Conservation (phyloP, 1,140 invertebrate genomes). For the Penaeus chinensis region DNA sequence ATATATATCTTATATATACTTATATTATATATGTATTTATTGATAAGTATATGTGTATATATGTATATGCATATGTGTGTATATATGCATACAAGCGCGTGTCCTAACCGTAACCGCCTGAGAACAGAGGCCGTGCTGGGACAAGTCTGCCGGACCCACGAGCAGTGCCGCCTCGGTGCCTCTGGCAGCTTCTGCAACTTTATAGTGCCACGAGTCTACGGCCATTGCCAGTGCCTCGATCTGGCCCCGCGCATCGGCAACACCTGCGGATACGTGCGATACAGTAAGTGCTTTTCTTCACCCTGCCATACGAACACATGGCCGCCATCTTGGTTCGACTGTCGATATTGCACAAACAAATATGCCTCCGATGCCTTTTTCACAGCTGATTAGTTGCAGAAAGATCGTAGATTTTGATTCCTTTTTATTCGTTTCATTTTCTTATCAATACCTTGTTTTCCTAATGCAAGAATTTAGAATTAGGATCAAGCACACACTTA, state of each 20-base stretch:
- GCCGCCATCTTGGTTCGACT: too few relatives aligned
- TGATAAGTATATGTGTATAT: too few relatives aligned
- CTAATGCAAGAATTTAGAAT: too few relatives aligned
- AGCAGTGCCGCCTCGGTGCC: conserved; percentile 86
- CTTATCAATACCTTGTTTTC: too few relatives aligned
- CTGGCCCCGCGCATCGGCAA: conserved; percentile 64
- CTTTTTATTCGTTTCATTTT: too few relatives aligned
- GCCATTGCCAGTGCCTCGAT: conserved; percentile 80
- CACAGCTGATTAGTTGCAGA: too few relatives aligned
- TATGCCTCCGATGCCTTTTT: not conserved
- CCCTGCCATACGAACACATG: not conserved
- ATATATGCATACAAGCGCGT: not conserved
- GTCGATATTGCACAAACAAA: not conserved
- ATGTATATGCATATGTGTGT: too few relatives aligned
- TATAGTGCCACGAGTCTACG: conserved; percentile 87
- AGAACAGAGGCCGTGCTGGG: conserved; percentile 82
- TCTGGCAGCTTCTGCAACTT: conserved; percentile 87
- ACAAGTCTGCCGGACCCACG: conserved; percentile 89
- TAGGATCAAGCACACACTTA: too few relatives aligned
- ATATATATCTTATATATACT: too few relatives aligned
- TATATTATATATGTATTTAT: too few relatives aligned
- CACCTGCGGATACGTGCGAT: conserved; percentile 71
- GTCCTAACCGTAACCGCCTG: not conserved
- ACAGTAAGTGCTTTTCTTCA: conserved; percentile 55
- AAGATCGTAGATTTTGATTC: too few relatives aligned